Evolutionary conservation across 2,113 vertebrate genomes (phyloP).

Genomic region (Scartelaos histophorus): DNA sequence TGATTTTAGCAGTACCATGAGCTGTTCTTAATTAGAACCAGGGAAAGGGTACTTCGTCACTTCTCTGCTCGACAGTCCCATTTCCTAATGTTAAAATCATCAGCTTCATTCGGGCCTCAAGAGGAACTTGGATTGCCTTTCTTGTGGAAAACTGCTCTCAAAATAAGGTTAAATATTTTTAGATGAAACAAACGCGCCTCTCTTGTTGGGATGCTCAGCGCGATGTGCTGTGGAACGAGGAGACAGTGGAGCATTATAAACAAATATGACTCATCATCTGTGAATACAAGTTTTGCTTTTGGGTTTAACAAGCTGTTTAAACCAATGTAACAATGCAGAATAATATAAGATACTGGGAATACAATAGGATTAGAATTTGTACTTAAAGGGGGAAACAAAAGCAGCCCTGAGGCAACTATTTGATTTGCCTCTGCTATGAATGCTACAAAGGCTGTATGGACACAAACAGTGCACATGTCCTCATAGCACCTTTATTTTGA

Average conservation of each 20-base stretch:
- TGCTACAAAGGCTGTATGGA: too few species aligned
- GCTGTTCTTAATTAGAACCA: conserved; percentile 43
- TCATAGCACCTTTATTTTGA: too few species aligned
- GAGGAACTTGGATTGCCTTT: conserved; percentile 2
- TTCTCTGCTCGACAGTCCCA: conserved; percentile 2
- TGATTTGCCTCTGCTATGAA: too few species aligned
- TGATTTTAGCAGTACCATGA: conserved; percentile 33
- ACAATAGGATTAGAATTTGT: background rate
- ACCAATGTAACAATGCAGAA: background rate
- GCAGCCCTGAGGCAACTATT: too few species aligned
- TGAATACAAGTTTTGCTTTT: background rate
- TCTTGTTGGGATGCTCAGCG: conserved; percentile 2
- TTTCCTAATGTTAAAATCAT: background rate
- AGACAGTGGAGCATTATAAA: background rate
- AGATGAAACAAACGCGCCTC: conserved; percentile 31
- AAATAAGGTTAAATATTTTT: conserved; percentile 50
- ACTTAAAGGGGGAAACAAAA: too few species aligned
- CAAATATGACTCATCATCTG: conserved; percentile 4
- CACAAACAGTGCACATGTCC: too few species aligned
- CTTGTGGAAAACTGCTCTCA: conserved; percentile 10
- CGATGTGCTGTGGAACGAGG: background rate
- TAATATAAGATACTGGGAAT: background rate
- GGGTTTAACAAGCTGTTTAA: background rate
- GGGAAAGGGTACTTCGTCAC: conserved; percentile 14
- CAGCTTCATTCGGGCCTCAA: conserved; percentile 2